phyloP scores from a whole-genome alignment of 1,140 invertebrate genomes.

The Ceratosolen fusciceps region DNA sequence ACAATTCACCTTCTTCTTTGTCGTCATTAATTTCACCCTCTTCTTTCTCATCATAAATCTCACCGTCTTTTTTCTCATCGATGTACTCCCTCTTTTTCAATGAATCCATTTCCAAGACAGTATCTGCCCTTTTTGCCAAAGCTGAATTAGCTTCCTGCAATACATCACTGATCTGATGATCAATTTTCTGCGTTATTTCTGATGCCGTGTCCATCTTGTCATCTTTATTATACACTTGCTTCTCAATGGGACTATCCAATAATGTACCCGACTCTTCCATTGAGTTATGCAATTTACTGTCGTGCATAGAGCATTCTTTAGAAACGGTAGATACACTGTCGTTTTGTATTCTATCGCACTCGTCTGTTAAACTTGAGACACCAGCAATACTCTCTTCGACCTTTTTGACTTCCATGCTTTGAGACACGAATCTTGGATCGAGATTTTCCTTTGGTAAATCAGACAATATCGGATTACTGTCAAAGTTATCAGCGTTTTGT shows the following conservation, averaged over 20 bases:
- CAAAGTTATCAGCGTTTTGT: background rate
- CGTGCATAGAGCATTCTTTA: background rate
- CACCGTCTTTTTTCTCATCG: background rate
- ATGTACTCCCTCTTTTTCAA: background rate
- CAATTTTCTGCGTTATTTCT: background rate
- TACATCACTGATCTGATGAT: conserved; percentile 7
- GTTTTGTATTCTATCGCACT: background rate
- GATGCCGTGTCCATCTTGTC: background rate
- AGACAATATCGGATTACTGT: background rate
- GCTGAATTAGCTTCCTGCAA: background rate
- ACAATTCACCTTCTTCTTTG: background rate
- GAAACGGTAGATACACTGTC: background rate
- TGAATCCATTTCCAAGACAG: background rate
- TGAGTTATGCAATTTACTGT: conserved; percentile 7
- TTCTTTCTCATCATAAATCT: background rate
- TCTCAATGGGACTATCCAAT: conserved; percentile 29
- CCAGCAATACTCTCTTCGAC: background rate
- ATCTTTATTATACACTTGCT: background rate
- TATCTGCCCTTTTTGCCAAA: background rate
- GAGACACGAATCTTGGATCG: background rate
- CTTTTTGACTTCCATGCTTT: conserved; percentile 18
- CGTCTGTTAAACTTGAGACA: conserved; percentile 25
- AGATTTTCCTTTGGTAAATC: background rate
- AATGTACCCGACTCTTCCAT: conserved; percentile 21
- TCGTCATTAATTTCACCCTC: background rate